phyloP scores from a whole-genome alignment of 2,113 vertebrate genomes.

The Psophia crepitans region DNA sequence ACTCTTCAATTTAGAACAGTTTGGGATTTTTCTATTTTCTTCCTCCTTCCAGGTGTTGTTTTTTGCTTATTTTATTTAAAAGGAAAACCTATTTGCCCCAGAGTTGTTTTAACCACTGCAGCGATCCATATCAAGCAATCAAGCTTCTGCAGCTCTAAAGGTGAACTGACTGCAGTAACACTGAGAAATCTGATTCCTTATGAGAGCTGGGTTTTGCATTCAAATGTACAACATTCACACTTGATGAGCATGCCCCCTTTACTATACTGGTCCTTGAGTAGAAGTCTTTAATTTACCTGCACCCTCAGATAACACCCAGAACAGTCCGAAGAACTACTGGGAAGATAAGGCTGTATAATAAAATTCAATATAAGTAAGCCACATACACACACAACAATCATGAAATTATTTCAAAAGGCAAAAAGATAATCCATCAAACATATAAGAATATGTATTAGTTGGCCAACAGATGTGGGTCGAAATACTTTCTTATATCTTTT shows the following conservation, averaged over 20 bases:
- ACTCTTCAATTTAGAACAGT: background rate
- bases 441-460: background rate
- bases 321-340: background rate
- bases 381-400: background rate
- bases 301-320: background rate
- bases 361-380: background rate
- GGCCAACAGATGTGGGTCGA: background rate
- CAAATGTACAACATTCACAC: background rate
- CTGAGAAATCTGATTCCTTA: background rate
- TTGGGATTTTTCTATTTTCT: background rate
- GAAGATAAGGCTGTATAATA: background rate
- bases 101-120: background rate
- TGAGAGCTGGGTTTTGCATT: background rate
- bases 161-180: background rate
- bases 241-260: background rate
- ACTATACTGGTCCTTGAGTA: background rate
- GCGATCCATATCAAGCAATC: background rate
- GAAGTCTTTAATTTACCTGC: background rate
- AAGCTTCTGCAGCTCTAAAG: background rate
- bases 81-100: background rate
- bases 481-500: background rate
- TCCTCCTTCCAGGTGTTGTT: background rate
- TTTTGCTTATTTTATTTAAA: no score
- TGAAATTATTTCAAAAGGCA: background rate
- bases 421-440: background rate